Conservation (phyloP, 92 coral and sea anemone genomes). For the Bergia puertoricense region DNA sequence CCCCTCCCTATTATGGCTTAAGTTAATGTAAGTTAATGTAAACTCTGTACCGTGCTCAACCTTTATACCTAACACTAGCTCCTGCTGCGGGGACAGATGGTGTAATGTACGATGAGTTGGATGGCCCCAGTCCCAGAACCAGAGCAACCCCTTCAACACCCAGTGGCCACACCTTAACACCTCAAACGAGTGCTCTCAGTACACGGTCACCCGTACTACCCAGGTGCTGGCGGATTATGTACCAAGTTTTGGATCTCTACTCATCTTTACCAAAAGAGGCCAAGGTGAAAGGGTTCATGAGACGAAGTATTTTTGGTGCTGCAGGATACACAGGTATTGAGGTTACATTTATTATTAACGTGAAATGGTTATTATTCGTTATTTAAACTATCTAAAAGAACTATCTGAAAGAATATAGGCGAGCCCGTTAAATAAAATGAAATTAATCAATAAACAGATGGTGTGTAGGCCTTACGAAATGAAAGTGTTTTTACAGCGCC, state of each 20-base stretch:
- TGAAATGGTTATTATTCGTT: background rate
- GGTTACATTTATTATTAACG: background rate
- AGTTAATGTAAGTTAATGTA: too few relatives aligned
- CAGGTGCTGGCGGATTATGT: constrained; percentile 98
- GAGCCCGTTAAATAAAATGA: too few relatives aligned
- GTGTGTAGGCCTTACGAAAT: too few relatives aligned
- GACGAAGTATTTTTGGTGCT: constrained; percentile 46
- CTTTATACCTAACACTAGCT: background rate
- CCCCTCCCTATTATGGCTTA: too few relatives aligned
- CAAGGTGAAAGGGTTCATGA: constrained; percentile 66
- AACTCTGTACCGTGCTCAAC: too few relatives aligned
- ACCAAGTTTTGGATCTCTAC: constrained; percentile 89
- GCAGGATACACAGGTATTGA: constrained; percentile 22
- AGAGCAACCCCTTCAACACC: constrained; percentile 20
- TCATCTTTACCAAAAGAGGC: constrained; percentile 92
- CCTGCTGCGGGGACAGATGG: constrained; percentile 1
- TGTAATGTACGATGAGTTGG: constrained; percentile 3
- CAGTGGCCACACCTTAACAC: constrained; percentile 21
- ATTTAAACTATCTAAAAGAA: background rate
- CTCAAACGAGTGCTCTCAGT: constrained; percentile 30
- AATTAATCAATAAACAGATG: too few relatives aligned
- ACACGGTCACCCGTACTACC: constrained; percentile 28
- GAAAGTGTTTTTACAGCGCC: too few relatives aligned
- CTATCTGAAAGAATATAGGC: too few relatives aligned
- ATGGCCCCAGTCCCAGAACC: background rate